These are phyloP conservation scores for Tortricodes alternella DNA, from an alignment of 2,888 invertebrate species.

Conservation along the genomic window DNA sequence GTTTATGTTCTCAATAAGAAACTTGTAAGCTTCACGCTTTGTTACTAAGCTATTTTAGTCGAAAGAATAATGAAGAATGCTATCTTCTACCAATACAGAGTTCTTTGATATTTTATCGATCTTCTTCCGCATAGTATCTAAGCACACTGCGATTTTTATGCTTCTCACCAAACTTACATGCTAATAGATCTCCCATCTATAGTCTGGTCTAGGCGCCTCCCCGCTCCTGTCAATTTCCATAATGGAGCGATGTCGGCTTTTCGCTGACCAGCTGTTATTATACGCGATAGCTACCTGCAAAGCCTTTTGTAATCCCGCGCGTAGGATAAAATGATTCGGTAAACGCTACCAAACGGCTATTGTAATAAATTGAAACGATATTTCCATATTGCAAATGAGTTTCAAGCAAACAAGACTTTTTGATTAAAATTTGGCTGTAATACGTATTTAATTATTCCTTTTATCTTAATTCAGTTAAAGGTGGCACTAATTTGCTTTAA, in stretches of 20 bases:
- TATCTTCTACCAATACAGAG: background rate
- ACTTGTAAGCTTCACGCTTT: slow-evolving; percentile 1
- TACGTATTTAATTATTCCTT: too few relatives aligned
- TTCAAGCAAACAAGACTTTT: background rate
- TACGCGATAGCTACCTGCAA: slow-evolving; percentile 34
- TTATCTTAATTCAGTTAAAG: too few relatives aligned
- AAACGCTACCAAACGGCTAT: slow-evolving; percentile 35
- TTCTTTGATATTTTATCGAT: background rate
- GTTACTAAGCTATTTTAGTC: slow-evolving; percentile 5
- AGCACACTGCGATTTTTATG: background rate
- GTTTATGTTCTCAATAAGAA: slow-evolving; percentile 22
- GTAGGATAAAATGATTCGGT: slow-evolving; percentile 39
- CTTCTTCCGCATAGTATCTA: background rate
- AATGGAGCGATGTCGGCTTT: slow-evolving; percentile 59
- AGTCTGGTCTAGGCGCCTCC: slow-evolving; percentile 37
- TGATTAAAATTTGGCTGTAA: too few relatives aligned
- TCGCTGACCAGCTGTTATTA: slow-evolving; percentile 63
- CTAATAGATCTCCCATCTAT: slow-evolving; percentile 27
- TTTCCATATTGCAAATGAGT: slow-evolving; percentile 18
- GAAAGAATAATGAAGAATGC: background rate
- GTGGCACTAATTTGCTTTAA: too few relatives aligned
- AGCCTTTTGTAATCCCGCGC: slow-evolving; percentile 36
- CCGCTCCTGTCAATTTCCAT: slow-evolving; percentile 66
- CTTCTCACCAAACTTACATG: slow-evolving; percentile 1
- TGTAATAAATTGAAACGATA: slow-evolving; percentile 28